Conservation (phyloP, 2,888 invertebrate genomes). For the Plebejus anna region DNA sequence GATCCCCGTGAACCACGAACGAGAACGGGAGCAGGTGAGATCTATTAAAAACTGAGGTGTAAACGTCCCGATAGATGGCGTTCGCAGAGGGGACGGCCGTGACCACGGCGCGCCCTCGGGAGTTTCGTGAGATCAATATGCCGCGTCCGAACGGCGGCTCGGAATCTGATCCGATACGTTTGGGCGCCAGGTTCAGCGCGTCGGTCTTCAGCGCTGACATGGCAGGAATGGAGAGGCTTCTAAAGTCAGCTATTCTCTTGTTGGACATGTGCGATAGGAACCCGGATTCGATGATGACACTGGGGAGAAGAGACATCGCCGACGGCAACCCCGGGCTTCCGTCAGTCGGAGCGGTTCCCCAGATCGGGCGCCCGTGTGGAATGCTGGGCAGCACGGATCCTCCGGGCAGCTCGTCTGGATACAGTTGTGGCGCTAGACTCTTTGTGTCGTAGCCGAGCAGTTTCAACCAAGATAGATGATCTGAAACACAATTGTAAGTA, state of each 20-base stretch:
- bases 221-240: constrained; percentile 87
- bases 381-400: constrained; percentile 84
- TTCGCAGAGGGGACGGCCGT: constrained; percentile 94
- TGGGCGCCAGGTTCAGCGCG: constrained; percentile 86
- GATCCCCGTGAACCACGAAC: constrained; percentile 91
- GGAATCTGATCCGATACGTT: constrained; percentile 89
- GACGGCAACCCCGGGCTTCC: constrained; percentile 79
- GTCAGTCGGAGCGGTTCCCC: constrained; percentile 77
- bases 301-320: constrained; percentile 82
- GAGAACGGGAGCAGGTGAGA: constrained; percentile 93
- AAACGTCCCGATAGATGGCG: constrained; percentile 94
- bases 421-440: constrained; percentile 92
- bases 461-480: constrained; percentile 92
- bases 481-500: constrained; percentile 62
- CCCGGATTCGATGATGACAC: constrained; percentile 89
- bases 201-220: constrained; percentile 89
- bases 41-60: constrained; percentile 94
- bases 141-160: constrained; percentile 94
- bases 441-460: constrained; percentile 91
- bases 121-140: constrained; percentile 89
- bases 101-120: constrained; percentile 89
- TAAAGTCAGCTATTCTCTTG: constrained; percentile 87
- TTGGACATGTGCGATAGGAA: constrained; percentile 90
- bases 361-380: constrained; percentile 66
- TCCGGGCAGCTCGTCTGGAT: constrained; percentile 84